Evolutionary conservation across 2,113 vertebrate species (phyloP), one percentile per base, ranked within the genome.

Genomic region (Corythornis madagascariensis): DNA sequence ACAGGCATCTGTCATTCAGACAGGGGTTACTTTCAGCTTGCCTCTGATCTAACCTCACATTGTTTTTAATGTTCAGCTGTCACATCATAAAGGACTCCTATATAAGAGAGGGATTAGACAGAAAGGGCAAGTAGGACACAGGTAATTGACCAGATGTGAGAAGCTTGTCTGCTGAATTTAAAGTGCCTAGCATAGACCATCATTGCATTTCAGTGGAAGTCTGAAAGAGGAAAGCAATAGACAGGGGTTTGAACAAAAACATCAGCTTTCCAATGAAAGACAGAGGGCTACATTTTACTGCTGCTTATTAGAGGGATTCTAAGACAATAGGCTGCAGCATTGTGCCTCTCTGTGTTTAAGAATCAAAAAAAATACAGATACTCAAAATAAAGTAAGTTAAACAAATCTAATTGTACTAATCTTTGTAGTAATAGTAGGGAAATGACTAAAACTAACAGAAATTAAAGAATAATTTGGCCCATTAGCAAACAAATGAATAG

Each of bases 1-100:
- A 35, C n/a, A 69, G 42, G 50, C 79, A 93, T 95, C 89, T 92
- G 84, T 95, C 94, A 95, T 96, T 94, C 87, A 86, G 92, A 96
- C 92, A 92, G 87, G 31, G 95, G 89, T 95, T 96, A 94, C 89
- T 87, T 94, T 92, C 75, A 83, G 72, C 79, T 86, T 95, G 91
- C 72, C 69, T 96, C 56, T 71, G 57, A 78, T 93, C 67, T 94
- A 91, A 93, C 91, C 85, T 93, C 87, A 88, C 88, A 91, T 93
- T 94, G 92, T 91, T 96, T 96, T 93, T 96, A 96, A 94, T 93
- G 94, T 89, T 94, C 83, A 86, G 60, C 83, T 93, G 94, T 93
- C 94, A 94, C 57, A 96, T 86, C 87, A 88, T 77, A 93, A 94
- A 91, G 87, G 53, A 86, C 94, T 85, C 91, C 53, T 94, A 45